Conservation (phyloP, 2,888 invertebrate species). For the Mystacides longicornis region DNA sequence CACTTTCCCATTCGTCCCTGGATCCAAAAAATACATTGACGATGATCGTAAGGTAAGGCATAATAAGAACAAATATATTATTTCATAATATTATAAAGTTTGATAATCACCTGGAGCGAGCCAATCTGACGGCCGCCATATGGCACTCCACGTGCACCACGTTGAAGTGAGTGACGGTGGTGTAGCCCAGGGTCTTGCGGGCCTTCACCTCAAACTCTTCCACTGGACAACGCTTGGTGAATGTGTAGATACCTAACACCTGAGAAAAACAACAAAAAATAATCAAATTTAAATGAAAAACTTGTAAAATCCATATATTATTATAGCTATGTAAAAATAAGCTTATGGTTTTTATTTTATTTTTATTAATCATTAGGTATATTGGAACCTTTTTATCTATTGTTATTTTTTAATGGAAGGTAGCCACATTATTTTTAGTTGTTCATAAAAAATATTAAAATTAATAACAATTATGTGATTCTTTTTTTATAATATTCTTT, state of each 20-base stretch:
- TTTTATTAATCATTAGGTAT: no score
- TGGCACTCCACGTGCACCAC: conserved; percentile 98
- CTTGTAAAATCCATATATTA: no score
- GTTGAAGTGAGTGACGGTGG: conserved; percentile 97
- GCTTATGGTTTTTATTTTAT: no score
- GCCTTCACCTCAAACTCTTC: conserved; percentile 89
- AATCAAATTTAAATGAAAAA: no score
- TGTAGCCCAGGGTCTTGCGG: conserved; percentile 81
- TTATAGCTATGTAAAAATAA: not conserved
- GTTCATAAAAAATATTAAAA: no score
- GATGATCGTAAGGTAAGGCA: no score
- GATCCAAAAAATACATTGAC: conserved; percentile 24
- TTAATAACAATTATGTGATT: no score
- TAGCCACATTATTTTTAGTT: no score
- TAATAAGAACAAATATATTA: not conserved
- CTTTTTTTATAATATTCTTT: no score
- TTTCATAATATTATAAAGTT: not conserved
- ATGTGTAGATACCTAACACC: conserved; percentile 94
- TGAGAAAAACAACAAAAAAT: conserved; percentile 26
- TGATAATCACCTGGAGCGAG: conserved; percentile 39
- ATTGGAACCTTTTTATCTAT: no score
- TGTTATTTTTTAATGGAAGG: no score
- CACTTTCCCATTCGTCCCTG: conserved; percentile 97
- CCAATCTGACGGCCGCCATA: conserved; percentile 84
- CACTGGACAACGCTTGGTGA: conserved; percentile 88